Conservation (phyloP, 2,113 vertebrate genomes). For the Nycticebus coucang region DNA sequence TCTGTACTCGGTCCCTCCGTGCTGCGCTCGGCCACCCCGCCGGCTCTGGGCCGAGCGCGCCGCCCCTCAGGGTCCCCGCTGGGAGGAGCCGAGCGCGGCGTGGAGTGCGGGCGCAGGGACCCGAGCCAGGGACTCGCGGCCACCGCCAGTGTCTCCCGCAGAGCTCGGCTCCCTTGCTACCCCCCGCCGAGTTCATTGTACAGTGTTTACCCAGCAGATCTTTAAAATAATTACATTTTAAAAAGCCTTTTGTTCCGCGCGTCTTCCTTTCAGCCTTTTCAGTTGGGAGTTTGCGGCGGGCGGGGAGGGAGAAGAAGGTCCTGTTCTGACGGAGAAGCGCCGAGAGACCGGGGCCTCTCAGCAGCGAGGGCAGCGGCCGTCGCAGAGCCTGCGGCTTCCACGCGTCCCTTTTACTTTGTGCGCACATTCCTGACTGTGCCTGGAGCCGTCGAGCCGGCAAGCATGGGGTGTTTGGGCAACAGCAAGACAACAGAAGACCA, state of each 20-base stretch:
- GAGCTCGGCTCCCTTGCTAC: slow-evolving; percentile 72
- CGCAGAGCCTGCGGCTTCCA: slow-evolving; percentile 62
- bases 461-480: slow-evolving; percentile 99
- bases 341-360: slow-evolving; percentile 82
- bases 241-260: slow-evolving; percentile 65
- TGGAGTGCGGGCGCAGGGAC: slow-evolving; percentile 81
- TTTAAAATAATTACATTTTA: slow-evolving; percentile 43
- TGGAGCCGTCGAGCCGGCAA: slow-evolving; percentile 78
- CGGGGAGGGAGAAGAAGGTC: slow-evolving; percentile 63
- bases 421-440: slow-evolving; percentile 52
- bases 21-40: background rate
- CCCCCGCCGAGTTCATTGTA: slow-evolving; percentile 75
- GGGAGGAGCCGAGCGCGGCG: background rate
- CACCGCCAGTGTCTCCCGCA: slow-evolving; percentile 88
- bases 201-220: slow-evolving; percentile 76
- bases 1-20: background rate
- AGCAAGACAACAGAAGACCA: slow-evolving; percentile 97
- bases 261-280: slow-evolving; percentile 69
- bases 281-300: slow-evolving; percentile 29
- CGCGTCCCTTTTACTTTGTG: background rate
- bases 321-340: slow-evolving; percentile 66
- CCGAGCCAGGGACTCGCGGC: slow-evolving; percentile 76
- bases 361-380: slow-evolving; percentile 74
- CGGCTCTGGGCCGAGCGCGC: background rate
- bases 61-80: background rate